Percentiles rank a stretch among this genome's conserved stretches.
phyloP scores from a whole-genome alignment of 2,797 vertebrate species.

The Serranus cabrilla region DNA sequence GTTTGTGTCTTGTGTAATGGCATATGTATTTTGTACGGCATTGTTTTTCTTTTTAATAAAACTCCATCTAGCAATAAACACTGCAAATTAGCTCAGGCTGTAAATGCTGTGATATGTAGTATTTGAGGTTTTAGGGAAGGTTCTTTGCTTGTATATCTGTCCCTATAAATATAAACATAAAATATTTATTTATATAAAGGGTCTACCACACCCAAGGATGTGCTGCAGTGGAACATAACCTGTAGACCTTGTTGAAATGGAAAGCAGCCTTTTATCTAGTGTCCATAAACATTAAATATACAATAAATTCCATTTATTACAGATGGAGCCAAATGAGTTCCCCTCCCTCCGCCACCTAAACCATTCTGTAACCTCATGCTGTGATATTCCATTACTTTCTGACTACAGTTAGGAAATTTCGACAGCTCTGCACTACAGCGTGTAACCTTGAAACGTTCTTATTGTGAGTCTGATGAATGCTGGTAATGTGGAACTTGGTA shows the following conservation, averaged over 20 bases:
- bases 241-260: slow-evolving; percentile 56
- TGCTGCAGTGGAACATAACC: slow-evolving; percentile 44
- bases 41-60: slow-evolving; percentile 30
- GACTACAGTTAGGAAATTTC: slow-evolving; percentile 58
- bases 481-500: slow-evolving; percentile 66
- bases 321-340: slow-evolving; percentile 60
- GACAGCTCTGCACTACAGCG: slow-evolving; percentile 45
- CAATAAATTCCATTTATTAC: slow-evolving; percentile 77
- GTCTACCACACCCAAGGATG: slow-evolving; percentile 35
- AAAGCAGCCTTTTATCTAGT: slow-evolving; percentile 62
- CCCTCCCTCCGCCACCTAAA: slow-evolving; percentile 52
- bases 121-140: slow-evolving; percentile 18
- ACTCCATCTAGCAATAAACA: slow-evolving; percentile 29
- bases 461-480: slow-evolving; percentile 76
- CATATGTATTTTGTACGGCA: slow-evolving; percentile 14
- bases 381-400: slow-evolving; percentile 73
- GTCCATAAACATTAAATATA: slow-evolving; percentile 68
- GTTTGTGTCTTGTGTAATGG: slow-evolving; percentile 22
- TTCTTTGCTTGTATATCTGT: slow-evolving; percentile 26
- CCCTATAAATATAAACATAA: slow-evolving; percentile 42
- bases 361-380: slow-evolving; percentile 58
- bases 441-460: slow-evolving; percentile 78
- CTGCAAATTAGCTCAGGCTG: slow-evolving; percentile 19
- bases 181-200: slow-evolving; percentile 33
- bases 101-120: slow-evolving; percentile 44